Conservation (phyloP, 2,113 vertebrate genomes). For the Mustela lutreola region DNA sequence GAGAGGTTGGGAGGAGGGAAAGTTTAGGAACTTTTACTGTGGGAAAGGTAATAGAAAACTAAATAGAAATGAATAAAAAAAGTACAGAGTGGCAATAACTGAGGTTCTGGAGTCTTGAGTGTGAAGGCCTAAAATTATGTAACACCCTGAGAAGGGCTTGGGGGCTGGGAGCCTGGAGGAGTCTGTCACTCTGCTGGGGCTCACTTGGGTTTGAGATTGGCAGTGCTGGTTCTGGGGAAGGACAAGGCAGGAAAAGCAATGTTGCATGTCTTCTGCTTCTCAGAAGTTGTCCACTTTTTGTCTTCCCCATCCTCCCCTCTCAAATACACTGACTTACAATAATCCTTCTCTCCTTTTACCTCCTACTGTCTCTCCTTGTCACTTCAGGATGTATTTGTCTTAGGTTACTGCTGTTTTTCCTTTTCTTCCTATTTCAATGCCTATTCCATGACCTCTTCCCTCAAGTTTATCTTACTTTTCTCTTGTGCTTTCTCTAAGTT, state of each 20-base stretch:
- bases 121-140: not conserved
- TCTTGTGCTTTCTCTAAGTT: slow-evolving; percentile 6
- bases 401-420: not conserved
- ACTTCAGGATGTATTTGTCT: not conserved
- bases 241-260: not conserved
- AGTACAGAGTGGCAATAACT: not conserved
- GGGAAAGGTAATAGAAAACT: not conserved
- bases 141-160: not conserved
- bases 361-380: not conserved
- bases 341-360: not conserved
- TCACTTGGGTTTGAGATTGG: not conserved
- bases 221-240: not conserved
- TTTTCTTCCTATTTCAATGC: not conserved
- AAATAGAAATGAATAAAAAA: slow-evolving; percentile 19
- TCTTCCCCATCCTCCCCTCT: not conserved
- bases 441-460: not conserved
- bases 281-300: not conserved
- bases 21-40: not conserved
- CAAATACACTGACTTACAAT: not conserved
- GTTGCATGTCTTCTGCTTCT: not conserved
- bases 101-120: not conserved
- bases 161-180: too few species aligned
- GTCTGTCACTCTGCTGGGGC: fast-evolving
- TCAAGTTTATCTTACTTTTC: not conserved
- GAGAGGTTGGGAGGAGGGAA: not conserved